A percentile compares a stretch with the other conserved stretches of the same genome.
phyloP scores from a whole-genome alignment of 2,113 vertebrate species.

The Stigmatopora nigra region DNA sequence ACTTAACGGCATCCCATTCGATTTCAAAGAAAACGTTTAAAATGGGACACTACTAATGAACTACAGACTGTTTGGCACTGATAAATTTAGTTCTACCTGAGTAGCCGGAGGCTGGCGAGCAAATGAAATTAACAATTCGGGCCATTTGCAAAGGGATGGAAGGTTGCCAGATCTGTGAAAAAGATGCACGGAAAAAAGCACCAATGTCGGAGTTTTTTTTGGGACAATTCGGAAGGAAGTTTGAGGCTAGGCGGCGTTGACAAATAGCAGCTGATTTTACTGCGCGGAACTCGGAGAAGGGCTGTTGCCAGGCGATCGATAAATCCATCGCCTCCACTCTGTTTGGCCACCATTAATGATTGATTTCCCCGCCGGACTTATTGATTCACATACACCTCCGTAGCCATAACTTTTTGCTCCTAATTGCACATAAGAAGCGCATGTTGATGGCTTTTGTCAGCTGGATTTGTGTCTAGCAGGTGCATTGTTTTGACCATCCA shows the following conservation, averaged over 20 bases:
- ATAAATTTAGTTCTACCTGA: constrained; percentile 72
- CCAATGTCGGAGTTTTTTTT: constrained; percentile 48
- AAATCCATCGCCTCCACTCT: constrained; percentile 38
- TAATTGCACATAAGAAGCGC: constrained; percentile 31
- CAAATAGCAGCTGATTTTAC: constrained; percentile 19
- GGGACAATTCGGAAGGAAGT: constrained; percentile 60
- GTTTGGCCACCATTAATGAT: constrained; percentile 43
- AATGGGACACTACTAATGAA: constrained; percentile 8
- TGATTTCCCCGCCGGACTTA: constrained; percentile 39
- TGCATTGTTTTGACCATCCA: no score
- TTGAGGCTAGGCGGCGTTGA: not conserved
- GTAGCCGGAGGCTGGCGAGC: constrained; percentile 61
- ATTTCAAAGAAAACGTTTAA: no score
- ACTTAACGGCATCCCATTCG: no score
- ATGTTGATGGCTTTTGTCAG: not conserved
- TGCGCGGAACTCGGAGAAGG: constrained; percentile 21
- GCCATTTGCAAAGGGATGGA: constrained; percentile 67
- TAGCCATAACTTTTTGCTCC: constrained; percentile 16
- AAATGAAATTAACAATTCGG: constrained; percentile 64
- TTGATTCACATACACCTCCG: constrained; percentile 40
- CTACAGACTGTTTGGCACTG: constrained; percentile 61
- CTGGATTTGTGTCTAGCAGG: not conserved
- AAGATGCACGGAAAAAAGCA: constrained; percentile 68
- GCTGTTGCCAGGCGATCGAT: constrained; percentile 32
- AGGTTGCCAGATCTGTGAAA: constrained; percentile 65